Base-by-base conservation (phyloP, 2,888 invertebrate species). In the Heliconius erato region DNA sequence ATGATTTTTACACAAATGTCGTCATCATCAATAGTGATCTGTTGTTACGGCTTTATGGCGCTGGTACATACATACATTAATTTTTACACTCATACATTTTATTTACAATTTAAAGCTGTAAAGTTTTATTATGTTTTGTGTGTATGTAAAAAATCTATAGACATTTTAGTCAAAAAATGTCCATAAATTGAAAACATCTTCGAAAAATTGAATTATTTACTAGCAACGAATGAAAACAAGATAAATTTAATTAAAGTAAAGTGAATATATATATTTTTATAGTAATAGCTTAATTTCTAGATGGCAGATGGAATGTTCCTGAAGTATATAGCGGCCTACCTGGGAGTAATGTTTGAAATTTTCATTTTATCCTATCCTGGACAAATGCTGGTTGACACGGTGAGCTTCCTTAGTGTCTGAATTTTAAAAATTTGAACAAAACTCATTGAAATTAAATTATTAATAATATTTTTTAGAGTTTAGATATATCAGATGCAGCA, bases 1-100 rank as follows among this genome's bases (percentile, higher is more conserved):
- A 79, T 87, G 1, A 79, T 88, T 68, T 89, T 89, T 67, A 84
- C 79, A 12, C 86, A 88, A 69, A 80, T 88, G 4, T 84, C 86
- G 1, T 84, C 87, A 67, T 87, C 88, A 11, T 88, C 89, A 4
- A 72, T 88, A 9, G 82, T 88, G 4, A 86, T 89, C 79, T 88
- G 88, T 80, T 89, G 88, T 65, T 87, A 87, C 79, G 87, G 87
- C 23, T 88, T 88, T 80, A 81, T 88, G 23, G 82, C 85, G 40
- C 79, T 88, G 74, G 89, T 89, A 79, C 85, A 86, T 83, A 3
- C 44, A 7, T 44, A 26, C 44, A 44, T 72, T 49, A 26, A 3
- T 26, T 71, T 14, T 71, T 40, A 71, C 23, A n/a, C 11, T 16
- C 12, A 23, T 71, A 9, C 28, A 0, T 54, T 49, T 19, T 19